A percentile compares a stretch with the other conserved stretches of the same genome.
Evolutionary conservation across 2,888 invertebrate genomes (phyloP).

Genomic region (Scotopteryx bipunctaria): DNA sequence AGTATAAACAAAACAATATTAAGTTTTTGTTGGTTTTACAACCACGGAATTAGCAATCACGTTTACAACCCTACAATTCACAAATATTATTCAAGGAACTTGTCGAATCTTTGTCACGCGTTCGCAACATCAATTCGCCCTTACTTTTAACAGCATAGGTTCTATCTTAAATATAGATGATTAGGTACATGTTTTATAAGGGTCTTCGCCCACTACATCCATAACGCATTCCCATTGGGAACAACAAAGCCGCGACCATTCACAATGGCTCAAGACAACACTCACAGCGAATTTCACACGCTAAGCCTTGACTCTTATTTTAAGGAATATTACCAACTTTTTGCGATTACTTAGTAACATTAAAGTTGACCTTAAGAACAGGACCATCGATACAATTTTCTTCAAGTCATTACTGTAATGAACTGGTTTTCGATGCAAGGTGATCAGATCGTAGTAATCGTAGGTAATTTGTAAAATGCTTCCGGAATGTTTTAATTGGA

Average conservation of each 20-base stretch:
- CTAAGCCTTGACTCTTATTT: slow-evolving; percentile 21
- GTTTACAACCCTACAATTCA: too few relatives aligned
- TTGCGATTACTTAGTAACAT: slow-evolving; percentile 30
- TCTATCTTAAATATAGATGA: too few relatives aligned
- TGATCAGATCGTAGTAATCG: slow-evolving; percentile 50
- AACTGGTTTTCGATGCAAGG: slow-evolving; percentile 64
- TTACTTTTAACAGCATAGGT: too few relatives aligned
- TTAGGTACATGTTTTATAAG: too few relatives aligned
- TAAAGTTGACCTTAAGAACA: slow-evolving; percentile 49
- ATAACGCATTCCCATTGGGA: too few relatives aligned
- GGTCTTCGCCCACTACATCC: too few relatives aligned
- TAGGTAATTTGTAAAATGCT: slow-evolving; percentile 38
- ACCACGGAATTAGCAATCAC: too few relatives aligned
- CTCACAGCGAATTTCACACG: slow-evolving; percentile 16
- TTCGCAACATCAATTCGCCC: too few relatives aligned
- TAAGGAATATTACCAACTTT: slow-evolving; percentile 18
- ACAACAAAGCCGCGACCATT: slow-evolving; percentile 20
- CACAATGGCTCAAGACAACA: slow-evolving; percentile 7
- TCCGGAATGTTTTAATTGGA: slow-evolving; percentile 47
- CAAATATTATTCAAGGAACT: too few relatives aligned
- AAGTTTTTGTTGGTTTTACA: too few relatives aligned
- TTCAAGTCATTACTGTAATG: slow-evolving; percentile 49
- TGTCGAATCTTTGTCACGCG: too few relatives aligned
- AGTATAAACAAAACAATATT: too few relatives aligned
- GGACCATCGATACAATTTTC: slow-evolving; percentile 51